Percentiles rank a stretch among this genome's conserved stretches.
phyloP scores from a whole-genome alignment of 2,113 vertebrate species.

The Myotis lucifugus region DNA sequence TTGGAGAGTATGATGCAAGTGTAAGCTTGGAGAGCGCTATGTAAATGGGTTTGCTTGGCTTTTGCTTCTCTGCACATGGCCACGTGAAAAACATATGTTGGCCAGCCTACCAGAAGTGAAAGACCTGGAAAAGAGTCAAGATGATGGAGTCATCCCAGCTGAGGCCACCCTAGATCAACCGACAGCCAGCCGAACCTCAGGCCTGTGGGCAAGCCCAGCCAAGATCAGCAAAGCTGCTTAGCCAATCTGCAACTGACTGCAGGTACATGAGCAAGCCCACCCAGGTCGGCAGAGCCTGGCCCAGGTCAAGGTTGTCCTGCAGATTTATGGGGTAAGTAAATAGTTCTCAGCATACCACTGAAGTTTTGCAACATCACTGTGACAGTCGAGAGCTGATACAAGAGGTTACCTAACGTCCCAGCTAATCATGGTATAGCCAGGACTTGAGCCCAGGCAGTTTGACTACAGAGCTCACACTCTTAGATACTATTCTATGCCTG shows the following conservation, averaged over 20 bases:
- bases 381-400: neutral
- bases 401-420: neutral
- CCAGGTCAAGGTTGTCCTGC: neutral
- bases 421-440: no score
- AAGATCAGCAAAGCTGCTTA: neutral
- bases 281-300: neutral
- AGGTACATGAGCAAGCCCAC: neutral
- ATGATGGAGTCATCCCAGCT: neutral
- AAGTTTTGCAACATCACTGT: rapidly evolving
- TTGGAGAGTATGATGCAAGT: neutral
- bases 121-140: neutral
- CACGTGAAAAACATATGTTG: neutral
- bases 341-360: neutral
- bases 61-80: neutral
- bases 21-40: neutral
- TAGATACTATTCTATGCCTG: neutral
- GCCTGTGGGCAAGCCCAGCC: neutral
- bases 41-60: neutral
- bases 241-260: neutral
- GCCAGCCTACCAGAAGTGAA: neutral
- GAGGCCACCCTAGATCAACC: neutral
- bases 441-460: neutral
- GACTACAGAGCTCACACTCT: neutral
- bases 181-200: neutral
- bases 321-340: neutral